Conservation (phyloP, 2,113 vertebrate genomes). For the Scophthalmus maximus region DNA sequence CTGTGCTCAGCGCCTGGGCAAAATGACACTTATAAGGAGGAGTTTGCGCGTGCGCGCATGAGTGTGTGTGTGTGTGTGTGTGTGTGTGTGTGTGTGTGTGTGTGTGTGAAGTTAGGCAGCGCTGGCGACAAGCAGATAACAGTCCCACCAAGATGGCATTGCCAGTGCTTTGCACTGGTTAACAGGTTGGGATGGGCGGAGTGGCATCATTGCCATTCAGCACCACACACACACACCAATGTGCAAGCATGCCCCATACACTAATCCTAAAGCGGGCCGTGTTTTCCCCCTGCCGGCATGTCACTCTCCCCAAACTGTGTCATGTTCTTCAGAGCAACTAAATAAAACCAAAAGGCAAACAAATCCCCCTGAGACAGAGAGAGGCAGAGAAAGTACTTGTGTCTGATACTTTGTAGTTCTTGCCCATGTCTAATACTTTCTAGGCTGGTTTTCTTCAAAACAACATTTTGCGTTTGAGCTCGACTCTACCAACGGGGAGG, state of each 20-base stretch:
- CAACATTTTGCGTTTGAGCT: slow-evolving; percentile 60
- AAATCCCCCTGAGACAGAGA: slow-evolving; percentile 57
- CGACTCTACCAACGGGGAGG: slow-evolving; percentile 24
- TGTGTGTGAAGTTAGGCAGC: slow-evolving; percentile 33
- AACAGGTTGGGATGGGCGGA: neutral
- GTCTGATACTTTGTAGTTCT: slow-evolving; percentile 60
- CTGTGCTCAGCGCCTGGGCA: slow-evolving; percentile 18
- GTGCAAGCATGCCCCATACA: slow-evolving; percentile 20
- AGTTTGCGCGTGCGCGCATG: too few relatives aligned
- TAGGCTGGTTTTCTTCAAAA: slow-evolving; percentile 65
- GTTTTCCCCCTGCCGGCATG: slow-evolving; percentile 39
- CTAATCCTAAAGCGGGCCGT: slow-evolving; percentile 37
- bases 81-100: slow-evolving; percentile 40
- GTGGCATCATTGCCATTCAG: slow-evolving; percentile 49
- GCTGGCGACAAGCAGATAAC: slow-evolving; percentile 51
- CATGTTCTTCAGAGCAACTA: slow-evolving; percentile 69
- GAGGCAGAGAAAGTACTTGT: slow-evolving; percentile 48
- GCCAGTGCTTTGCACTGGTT: slow-evolving; percentile 35
- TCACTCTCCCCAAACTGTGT: slow-evolving; percentile 68
- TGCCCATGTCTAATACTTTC: slow-evolving; percentile 68
- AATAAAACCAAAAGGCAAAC: slow-evolving; percentile 74
- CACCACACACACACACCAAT: neutral
- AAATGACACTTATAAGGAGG: slow-evolving; percentile 46
- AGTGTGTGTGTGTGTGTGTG: slow-evolving; percentile 34
- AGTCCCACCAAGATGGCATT: slow-evolving; percentile 33